Base-by-base conservation (phyloP, 2,113 vertebrate species). In the Myxocyprinus asiaticus region DNA sequence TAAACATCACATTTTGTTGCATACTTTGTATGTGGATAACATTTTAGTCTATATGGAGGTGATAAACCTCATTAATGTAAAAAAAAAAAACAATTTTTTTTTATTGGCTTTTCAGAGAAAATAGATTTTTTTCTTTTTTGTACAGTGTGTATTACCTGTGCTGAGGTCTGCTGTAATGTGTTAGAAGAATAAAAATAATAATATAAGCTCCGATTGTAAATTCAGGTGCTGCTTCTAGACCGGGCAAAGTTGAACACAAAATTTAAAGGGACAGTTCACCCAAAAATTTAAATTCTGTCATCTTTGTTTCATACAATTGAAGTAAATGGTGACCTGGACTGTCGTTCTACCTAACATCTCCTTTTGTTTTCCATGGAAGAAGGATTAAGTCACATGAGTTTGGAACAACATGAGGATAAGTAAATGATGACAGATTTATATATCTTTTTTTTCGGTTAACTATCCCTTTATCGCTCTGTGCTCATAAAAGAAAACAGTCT, bases 141-240 rank as follows among this genome's bases (percentile, higher is more conserved):
- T 33, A 33, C 22, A 33, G 22, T 33, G 22, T 91, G 87, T 93
- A 91, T 93, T 92, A 62, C 87, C 81, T 79, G 92, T 94, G 92
- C 93, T 92, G 87, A 90, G 90, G 88, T 89, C 90, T 92, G 90
- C 85, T 85, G 87, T 93, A 90, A 89, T 88, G 88, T 87, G 86
- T 89, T 86, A 83, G 89, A 88, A 85, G 84, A 93, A 92, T 33
- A 33, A 1, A 33, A 33, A 33, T 33, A 80, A 93, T 90, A 93
- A 87, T 80, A 48, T 33, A 48, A 78, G 81, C 81, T 87, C 85
- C 83, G 61, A 70, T 69, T 83, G 76, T 70, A 70, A 17, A 55
- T 75, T 78, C 74, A 81, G 84, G 78, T 75, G 74, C 51, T 68
- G 80, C 81, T 81, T 81, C 45, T 82, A 68, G 74, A 63, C 22